Base-by-base conservation (phyloP, 2,888 invertebrate genomes). In the Mesoligia furuncula region DNA sequence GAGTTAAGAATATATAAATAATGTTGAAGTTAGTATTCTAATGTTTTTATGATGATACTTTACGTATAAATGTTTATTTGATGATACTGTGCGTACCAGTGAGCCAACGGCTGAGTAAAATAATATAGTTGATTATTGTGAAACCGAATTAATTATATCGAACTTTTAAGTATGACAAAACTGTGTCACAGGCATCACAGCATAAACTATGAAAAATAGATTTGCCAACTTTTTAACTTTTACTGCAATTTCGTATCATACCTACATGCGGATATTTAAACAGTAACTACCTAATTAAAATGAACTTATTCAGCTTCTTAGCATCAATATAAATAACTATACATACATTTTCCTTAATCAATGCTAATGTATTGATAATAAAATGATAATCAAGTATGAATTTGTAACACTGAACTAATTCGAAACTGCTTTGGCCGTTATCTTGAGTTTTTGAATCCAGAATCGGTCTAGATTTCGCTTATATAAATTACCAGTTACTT, bases 341-440 rank as follows among this genome's bases (percentile, higher is more conserved):
- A 67, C 77, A 77, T 66, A 83, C 86, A 90, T 87, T 90, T 91
- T 88, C 57, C 42, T 64, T 79, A 84, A 77, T 90, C 91, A 90
- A 92, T 92, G 84, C 75, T 92, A 76, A 76, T 77, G 77, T 88
- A 92, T 92, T 90, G 90, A 78, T 71, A 79, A 78, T 88, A 83
- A 89, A 92, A 92, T 91, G 85, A 77, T 79, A 64, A 73, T 70
- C 31, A 81, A 70, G 79, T 85, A 80, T 84, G 79, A 82, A 83
- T 75, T 86, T 72, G 75, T 79, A 72, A 68, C 72, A 83, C 65
- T 85, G 57, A 73, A 54, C 80, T 80, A 54, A 79, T 79, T 81
- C 15, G 5, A 48, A 82, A 65, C 69, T 64, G 59, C 48, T 6
- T 39, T 20, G 27, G 67, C 71, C 73, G 83, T 82, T 82, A 77